Percentiles rank a stretch among this genome's conserved stretches.
phyloP scores from a whole-genome alignment of 1,140 invertebrate genomes.

The Himalopsyche phryganea region DNA sequence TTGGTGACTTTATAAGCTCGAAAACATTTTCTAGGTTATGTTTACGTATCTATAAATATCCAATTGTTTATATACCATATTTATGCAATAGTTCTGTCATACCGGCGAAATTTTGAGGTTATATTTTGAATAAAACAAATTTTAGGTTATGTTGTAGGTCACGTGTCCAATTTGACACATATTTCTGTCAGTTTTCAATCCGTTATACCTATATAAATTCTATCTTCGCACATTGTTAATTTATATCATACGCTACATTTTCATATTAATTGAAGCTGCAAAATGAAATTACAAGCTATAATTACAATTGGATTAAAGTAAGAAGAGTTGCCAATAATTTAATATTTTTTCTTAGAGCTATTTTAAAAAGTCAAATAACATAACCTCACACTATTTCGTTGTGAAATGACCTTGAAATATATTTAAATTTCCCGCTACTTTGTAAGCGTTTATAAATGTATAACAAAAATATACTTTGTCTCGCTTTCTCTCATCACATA shows the following conservation, averaged over 20 bases:
- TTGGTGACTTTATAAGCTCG: no score
- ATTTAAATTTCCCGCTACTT: slow-evolving; percentile 16
- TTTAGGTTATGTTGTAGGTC: slow-evolving; percentile 16
- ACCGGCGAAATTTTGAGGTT: slow-evolving; percentile 7
- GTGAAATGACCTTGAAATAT: slow-evolving; percentile 8
- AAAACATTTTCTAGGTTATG: slow-evolving; percentile 28
- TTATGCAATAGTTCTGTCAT: no score
- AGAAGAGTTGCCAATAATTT: no score
- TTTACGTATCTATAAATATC: no score
- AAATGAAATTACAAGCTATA: no score
- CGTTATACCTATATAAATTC: slow-evolving; percentile 18
- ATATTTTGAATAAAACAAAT: neutral
- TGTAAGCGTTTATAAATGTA: neutral
- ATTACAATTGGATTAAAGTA: no score
- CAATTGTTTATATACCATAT: neutral
- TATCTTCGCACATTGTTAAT: slow-evolving; percentile 24
- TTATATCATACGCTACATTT: no score
- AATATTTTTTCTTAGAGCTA: no score
- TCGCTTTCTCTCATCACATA: slow-evolving; percentile 4
- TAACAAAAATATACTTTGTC: neutral
- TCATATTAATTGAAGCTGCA: no score
- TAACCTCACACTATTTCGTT: slow-evolving; percentile 22
- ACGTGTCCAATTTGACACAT: slow-evolving; percentile 27
- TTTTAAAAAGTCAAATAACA: neutral
- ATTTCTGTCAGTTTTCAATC: slow-evolving; percentile 23